These are phyloP conservation scores for Neosalanx taihuensis DNA, from an alignment of 2,797 vertebrate species.

Conservation along the genomic window DNA sequence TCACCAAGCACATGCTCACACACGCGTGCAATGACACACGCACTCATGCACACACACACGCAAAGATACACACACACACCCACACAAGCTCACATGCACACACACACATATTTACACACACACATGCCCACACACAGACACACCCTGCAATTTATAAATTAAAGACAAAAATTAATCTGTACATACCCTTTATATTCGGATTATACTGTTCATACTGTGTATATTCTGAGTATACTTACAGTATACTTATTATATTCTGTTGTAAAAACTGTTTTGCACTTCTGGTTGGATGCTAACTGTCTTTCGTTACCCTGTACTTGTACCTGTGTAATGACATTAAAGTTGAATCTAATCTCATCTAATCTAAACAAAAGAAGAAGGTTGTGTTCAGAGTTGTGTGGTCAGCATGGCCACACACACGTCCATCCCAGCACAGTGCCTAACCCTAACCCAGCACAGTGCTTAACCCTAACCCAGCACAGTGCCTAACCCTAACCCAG, in stretches of 20 bases:
- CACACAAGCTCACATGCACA: neutral
- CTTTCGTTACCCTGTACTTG: too few relatives aligned
- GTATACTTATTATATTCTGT: too few relatives aligned
- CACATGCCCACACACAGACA: neutral
- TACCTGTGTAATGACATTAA: too few relatives aligned
- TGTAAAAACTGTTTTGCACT: too few relatives aligned
- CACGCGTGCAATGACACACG: neutral
- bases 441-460: too few relatives aligned
- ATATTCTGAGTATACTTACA: too few relatives aligned
- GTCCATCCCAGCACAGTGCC: neutral
- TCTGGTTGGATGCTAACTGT: too few relatives aligned
- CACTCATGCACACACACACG: neutral
- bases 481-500: too few relatives aligned
- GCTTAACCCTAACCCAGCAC: too few relatives aligned
- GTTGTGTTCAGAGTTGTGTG: neutral
- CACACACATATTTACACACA: neutral
- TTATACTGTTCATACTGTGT: too few relatives aligned
- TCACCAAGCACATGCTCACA: neutral
- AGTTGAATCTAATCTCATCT: neutral
- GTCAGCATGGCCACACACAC: slow-evolving; percentile 1
- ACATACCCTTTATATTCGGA: too few relatives aligned
- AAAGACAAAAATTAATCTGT: neutral
- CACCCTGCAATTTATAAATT: neutral
- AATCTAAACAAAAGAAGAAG: neutral
- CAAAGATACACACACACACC: neutral